Conservation (phyloP, 2,888 invertebrate species). For the Crematogaster levior region DNA sequence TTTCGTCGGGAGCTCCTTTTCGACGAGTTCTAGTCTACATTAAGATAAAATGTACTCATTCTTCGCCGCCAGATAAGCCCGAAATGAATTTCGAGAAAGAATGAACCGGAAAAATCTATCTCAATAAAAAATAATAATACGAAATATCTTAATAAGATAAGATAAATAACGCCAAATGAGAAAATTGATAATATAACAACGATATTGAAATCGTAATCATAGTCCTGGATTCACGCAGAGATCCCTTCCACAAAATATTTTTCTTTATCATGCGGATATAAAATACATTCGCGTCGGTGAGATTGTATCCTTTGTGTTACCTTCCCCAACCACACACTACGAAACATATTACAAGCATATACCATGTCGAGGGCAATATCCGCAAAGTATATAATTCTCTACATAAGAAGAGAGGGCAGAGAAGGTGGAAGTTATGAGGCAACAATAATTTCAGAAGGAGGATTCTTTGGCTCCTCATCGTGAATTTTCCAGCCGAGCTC, state of each 20-base stretch:
- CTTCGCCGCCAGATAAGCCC: conserved; percentile 36
- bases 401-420: not conserved
- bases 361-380: conserved; percentile 28
- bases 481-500: conserved; percentile 57
- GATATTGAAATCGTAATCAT: not conserved
- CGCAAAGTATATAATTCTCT: conserved; percentile 50
- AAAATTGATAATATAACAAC: not conserved
- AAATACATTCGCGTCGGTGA: conserved; percentile 12
- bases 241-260: not conserved
- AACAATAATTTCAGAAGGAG: conserved; percentile 56
- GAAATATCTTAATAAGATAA: not conserved
- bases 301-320: conserved; percentile 6
- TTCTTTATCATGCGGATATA: not conserved
- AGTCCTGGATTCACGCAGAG: not conserved
- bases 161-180: not conserved
- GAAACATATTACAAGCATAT: conserved; percentile 36
- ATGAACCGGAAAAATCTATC: not conserved
- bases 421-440: conserved; percentile 47
- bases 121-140: not conserved
- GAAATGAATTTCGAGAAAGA: conserved; percentile 42
- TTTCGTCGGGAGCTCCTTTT: conserved; percentile 60
- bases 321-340: not conserved
- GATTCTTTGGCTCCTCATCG: conserved; percentile 56
- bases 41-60: conserved; percentile 45
- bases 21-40: conserved; percentile 63